Evolutionary conservation across 2,113 vertebrate species (phyloP).

Genomic region (Brienomyrus longianalis): DNA sequence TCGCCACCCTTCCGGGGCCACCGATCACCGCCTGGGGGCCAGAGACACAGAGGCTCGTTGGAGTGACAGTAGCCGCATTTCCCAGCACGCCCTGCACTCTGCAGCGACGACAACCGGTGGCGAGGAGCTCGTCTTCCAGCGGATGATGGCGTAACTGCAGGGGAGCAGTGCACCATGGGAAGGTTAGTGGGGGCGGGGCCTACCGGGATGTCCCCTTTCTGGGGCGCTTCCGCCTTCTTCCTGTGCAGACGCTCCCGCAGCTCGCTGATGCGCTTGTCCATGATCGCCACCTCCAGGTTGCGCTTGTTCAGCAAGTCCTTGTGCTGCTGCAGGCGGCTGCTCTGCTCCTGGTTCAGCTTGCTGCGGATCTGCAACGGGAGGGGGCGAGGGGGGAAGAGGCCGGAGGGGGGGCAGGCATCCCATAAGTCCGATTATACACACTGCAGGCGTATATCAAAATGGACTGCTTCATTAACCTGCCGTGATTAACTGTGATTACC

Average conservation of each 20-base stretch:
- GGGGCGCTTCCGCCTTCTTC: slow-evolving; percentile 95
- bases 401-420: neutral
- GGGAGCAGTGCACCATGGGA: slow-evolving; percentile 21
- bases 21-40: slow-evolving; percentile 66
- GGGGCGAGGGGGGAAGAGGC: too few relatives aligned
- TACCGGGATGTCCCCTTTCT: slow-evolving; percentile 74
- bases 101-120: neutral
- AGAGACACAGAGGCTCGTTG: neutral
- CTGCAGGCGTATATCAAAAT: neutral
- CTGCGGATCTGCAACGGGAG: slow-evolving; percentile 74
- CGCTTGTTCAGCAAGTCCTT: slow-evolving; percentile 93
- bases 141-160: neutral
- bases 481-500: neutral
- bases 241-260: slow-evolving; percentile 90
- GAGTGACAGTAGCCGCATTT: neutral
- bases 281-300: slow-evolving; percentile 94
- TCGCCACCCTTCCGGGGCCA: slow-evolving; percentile 82
- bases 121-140: neutral
- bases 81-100: neutral
- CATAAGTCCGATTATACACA: neutral
- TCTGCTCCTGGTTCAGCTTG: slow-evolving; percentile 97
- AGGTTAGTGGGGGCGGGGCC: slow-evolving; percentile 40
- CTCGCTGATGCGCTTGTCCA: slow-evolving; percentile 93
- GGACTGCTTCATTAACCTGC: neutral
- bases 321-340: slow-evolving; percentile 92